phyloP scores from a whole-genome alignment of 2,888 invertebrate genomes.

The Prenolepis imparis region DNA sequence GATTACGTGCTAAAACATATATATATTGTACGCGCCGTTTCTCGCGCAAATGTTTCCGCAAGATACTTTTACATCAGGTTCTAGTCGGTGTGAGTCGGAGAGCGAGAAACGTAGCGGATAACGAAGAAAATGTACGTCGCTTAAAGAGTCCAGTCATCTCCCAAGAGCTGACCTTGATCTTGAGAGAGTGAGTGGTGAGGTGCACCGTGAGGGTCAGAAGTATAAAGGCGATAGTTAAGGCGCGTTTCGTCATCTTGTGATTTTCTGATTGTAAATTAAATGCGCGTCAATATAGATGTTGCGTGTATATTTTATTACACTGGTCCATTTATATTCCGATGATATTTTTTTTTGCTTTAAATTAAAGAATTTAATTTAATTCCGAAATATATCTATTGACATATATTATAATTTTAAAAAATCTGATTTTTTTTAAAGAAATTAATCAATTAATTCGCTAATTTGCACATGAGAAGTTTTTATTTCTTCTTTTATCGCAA shows the following conservation, averaged over 20 bases:
- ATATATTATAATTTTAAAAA: not conserved
- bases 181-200: slow-evolving; percentile 80
- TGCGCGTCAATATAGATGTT: not conserved
- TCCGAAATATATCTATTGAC: too few species aligned
- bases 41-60: slow-evolving; percentile 47
- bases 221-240: slow-evolving; percentile 77
- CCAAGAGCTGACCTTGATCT: slow-evolving; percentile 84
- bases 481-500: not conserved
- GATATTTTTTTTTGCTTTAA: not conserved
- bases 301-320: not conserved
- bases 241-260: slow-evolving; percentile 75
- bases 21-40: slow-evolving; percentile 53
- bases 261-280: slow-evolving; percentile 58
- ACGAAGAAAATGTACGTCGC: slow-evolving; percentile 78
- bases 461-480: not conserved
- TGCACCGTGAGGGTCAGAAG: slow-evolving; percentile 81
- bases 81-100: slow-evolving; percentile 34
- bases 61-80: slow-evolving; percentile 34
- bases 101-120: slow-evolving; percentile 67
- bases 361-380: not conserved
- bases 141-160: slow-evolving; percentile 85
- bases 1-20: slow-evolving; percentile 64
- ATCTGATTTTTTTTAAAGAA: not conserved
- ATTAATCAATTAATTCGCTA: not conserved
- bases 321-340: not conserved